These are phyloP conservation scores for Potamilus streckersoni DNA, from an alignment of 1,140 invertebrate genomes.

Conservation along the genomic window DNA sequence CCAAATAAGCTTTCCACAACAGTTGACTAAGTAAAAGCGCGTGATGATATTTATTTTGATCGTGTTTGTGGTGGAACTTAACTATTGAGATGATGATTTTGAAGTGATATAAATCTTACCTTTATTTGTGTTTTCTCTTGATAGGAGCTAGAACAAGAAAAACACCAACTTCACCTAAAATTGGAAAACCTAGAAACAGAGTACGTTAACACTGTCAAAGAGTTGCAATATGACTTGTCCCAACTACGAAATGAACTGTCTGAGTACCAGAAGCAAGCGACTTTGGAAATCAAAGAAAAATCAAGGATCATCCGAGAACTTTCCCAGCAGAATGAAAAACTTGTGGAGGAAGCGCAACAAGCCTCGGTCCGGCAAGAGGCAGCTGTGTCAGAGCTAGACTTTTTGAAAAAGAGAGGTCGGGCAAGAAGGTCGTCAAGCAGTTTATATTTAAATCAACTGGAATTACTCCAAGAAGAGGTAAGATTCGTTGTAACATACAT, in stretches of 20 bases:
- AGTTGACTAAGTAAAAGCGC: no score
- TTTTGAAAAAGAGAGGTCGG: conserved; percentile 82
- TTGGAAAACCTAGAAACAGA: conserved; percentile 87
- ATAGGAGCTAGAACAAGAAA: conserved; percentile 93
- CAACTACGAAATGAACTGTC: conserved; percentile 75
- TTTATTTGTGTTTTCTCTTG: background rate
- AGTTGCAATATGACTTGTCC: conserved; percentile 87
- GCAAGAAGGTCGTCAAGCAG: conserved; percentile 79
- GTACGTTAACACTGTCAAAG: conserved; percentile 87
- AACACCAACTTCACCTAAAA: conserved; percentile 85
- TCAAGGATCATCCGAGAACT: conserved; percentile 85
- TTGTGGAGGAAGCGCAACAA: conserved; percentile 88
- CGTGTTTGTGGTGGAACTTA: background rate
- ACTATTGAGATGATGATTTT: background rate
- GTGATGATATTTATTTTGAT: background rate
- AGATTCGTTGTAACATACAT: conserved; percentile 8
- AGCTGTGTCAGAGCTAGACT: conserved; percentile 81
- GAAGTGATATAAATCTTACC: background rate
- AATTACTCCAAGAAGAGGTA: conserved; percentile 88
- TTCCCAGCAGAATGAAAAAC: conserved; percentile 85
- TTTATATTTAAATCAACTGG: conserved; percentile 89
- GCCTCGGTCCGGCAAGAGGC: conserved; percentile 79
- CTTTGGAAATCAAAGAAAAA: conserved; percentile 84
- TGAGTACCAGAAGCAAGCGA: conserved; percentile 74
- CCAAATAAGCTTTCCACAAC: no score